phyloP scores from a whole-genome alignment of 2,113 vertebrate species.

The Cinclus cinclus region DNA sequence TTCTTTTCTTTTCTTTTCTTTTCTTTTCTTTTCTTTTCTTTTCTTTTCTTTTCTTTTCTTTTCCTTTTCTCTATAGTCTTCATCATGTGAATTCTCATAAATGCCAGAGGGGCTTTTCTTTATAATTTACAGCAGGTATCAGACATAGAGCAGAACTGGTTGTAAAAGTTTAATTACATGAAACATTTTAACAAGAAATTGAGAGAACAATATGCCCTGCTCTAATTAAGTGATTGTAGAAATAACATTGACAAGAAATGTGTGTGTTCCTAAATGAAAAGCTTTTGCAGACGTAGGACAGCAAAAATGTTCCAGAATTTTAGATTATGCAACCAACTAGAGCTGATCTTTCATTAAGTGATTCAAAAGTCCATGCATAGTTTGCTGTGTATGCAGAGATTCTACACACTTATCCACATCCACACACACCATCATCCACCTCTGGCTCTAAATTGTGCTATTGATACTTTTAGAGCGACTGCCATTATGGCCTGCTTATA shows the following conservation, averaged over 20 bases:
- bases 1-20: neutral
- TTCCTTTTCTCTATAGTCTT: neutral
- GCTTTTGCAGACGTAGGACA: slow-evolving; percentile 16
- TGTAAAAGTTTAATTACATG: slow-evolving; percentile 79
- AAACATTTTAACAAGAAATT: slow-evolving; percentile 79
- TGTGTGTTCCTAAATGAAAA: slow-evolving; percentile 70
- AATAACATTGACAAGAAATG: slow-evolving; percentile 70
- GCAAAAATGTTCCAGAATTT: slow-evolving; percentile 42
- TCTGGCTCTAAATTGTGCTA: neutral
- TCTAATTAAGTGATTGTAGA: slow-evolving; percentile 62
- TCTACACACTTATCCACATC: neutral
- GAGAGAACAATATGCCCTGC: slow-evolving; percentile 75
- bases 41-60: neutral
- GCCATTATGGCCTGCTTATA: neutral
- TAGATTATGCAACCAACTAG: slow-evolving; percentile 23
- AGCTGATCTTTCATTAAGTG: slow-evolving; percentile 1
- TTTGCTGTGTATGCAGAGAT: neutral
- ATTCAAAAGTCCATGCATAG: neutral
- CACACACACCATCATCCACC: neutral
- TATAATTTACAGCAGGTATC: slow-evolving; percentile 56
- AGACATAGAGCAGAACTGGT: slow-evolving; percentile 74
- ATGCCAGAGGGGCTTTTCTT: slow-evolving; percentile 23
- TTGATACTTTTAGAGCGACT: neutral
- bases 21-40: neutral
- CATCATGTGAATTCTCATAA: slow-evolving; percentile 46